phyloP scores from a whole-genome alignment of 2,797 vertebrate species.

The Muscicapa comitata region DNA sequence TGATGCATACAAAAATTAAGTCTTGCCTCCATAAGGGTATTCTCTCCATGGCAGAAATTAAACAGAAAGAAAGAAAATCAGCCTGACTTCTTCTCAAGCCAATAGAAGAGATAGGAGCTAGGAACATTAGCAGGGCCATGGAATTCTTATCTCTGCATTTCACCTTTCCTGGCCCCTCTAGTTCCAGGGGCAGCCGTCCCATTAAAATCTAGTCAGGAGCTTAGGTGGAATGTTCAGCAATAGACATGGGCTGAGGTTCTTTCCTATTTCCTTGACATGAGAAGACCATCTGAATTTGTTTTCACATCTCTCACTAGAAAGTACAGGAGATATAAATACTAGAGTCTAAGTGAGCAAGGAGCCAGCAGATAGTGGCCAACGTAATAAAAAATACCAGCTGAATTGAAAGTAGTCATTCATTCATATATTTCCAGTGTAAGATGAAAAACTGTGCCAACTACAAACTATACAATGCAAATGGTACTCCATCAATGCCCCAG shows the following conservation, averaged over 20 bases:
- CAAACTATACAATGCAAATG: neutral
- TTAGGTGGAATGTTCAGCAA: neutral
- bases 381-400: neutral
- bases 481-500: neutral
- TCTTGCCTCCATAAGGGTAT: neutral
- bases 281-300: neutral
- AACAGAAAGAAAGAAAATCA: neutral
- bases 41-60: neutral
- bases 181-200: accelerated
- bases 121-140: neutral
- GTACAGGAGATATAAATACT: neutral
- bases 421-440: neutral
- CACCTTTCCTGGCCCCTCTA: neutral
- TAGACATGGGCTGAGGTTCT: neutral
- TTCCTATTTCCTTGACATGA: neutral
- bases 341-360: neutral
- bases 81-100: neutral
- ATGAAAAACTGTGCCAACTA: neutral
- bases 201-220: neutral
- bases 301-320: neutral
- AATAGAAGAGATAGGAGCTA: neutral
- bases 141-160: neutral
- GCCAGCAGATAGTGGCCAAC: neutral
- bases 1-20: neutral
- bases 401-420: neutral